Evolutionary conservation across 2,797 vertebrate species (phyloP).

Genomic region (Paratrypauchen microcephalus): DNA sequence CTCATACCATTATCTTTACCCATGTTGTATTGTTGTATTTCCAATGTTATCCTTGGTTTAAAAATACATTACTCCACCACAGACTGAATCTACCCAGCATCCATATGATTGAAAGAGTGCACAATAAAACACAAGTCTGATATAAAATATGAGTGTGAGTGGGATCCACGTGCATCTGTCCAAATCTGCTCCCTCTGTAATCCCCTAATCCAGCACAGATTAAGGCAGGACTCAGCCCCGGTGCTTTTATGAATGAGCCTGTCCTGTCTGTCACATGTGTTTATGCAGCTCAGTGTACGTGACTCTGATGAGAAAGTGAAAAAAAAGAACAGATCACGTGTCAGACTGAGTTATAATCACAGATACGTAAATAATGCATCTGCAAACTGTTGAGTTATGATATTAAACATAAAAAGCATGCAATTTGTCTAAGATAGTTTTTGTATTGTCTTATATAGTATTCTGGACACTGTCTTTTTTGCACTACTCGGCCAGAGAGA

Average conservation of each 20-base stretch:
- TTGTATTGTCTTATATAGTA: no score
- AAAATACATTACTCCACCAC: neutral
- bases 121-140: constrained; percentile 9
- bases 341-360: neutral
- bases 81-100: constrained; percentile 16
- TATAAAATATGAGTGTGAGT: constrained; percentile 10
- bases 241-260: constrained; percentile 60
- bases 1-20: neutral
- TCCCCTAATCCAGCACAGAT: constrained; percentile 61
- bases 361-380: no score
- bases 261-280: constrained; percentile 40
- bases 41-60: neutral
- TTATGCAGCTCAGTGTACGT: constrained; percentile 11
- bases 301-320: no score
- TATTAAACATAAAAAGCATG: no score
- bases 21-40: neutral
- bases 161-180: constrained; percentile 20
- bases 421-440: no score
- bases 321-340: constrained; percentile 3
- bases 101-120: constrained; percentile 24
- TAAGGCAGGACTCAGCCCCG: constrained; percentile 55
- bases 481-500: no score
- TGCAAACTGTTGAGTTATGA: no score
- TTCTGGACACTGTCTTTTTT: no score
- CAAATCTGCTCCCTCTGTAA: constrained; percentile 61